These are phyloP conservation scores for Synanthedon andrenaeformis DNA, from an alignment of 2,888 invertebrate species.

Conservation along the genomic window DNA sequence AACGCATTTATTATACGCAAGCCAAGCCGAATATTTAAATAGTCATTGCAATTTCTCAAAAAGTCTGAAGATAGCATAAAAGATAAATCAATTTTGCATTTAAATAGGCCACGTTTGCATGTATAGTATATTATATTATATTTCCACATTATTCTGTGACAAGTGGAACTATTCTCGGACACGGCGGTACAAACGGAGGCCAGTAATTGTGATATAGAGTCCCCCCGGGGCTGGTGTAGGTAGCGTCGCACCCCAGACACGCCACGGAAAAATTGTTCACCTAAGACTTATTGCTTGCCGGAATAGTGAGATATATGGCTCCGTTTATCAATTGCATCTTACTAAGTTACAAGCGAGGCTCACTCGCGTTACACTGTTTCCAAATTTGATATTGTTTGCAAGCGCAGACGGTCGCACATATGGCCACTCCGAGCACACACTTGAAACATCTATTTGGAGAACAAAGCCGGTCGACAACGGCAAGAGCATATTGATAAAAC, in stretches of 20 bases:
- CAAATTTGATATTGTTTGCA: too few relatives aligned
- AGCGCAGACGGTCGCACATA: background rate
- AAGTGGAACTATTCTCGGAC: constrained; percentile 5
- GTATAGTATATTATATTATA: too few relatives aligned
- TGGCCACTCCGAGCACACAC: constrained; percentile 11
- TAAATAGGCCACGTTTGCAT: too few relatives aligned
- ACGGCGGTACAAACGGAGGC: background rate
- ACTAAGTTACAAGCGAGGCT: too few relatives aligned
- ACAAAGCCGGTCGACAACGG: constrained; percentile 52
- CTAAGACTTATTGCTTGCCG: constrained; percentile 25
- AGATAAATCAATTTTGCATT: too few relatives aligned
- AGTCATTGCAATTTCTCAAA: too few relatives aligned
- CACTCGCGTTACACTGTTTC: too few relatives aligned
- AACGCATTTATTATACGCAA: too few relatives aligned
- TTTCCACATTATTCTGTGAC: too few relatives aligned
- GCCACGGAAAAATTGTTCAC: constrained; percentile 25
- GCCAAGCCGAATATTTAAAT: too few relatives aligned
- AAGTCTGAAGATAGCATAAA: too few relatives aligned
- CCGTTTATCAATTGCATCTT: constrained; percentile 1
- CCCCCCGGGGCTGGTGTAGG: constrained; percentile 32
- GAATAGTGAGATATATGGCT: constrained; percentile 12
- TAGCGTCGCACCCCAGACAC: constrained; percentile 23
- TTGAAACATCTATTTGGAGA: constrained; percentile 55
- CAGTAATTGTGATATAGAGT: constrained; percentile 60
- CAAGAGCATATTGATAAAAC: constrained; percentile 63